These are phyloP conservation scores for Sebastolobus alascanus DNA, from an alignment of 2,797 vertebrate genomes.

Conservation along the genomic window DNA sequence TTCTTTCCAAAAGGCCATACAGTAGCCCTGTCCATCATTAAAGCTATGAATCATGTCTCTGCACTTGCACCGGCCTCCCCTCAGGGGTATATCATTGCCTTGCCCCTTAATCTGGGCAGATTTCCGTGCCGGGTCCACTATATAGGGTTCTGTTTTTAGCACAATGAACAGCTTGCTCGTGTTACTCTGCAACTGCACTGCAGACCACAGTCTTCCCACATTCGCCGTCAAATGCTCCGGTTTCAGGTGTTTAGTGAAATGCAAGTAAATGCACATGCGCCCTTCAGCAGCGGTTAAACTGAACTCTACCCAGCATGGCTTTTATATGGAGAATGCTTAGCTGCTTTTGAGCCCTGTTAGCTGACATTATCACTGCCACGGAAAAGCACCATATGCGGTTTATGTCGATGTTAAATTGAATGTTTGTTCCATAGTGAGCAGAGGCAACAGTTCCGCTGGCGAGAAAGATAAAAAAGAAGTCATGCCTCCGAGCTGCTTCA, in stretches of 20 bases:
- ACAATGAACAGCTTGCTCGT: slow-evolving; percentile 71
- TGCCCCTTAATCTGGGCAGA: slow-evolving; percentile 75
- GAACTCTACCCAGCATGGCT: slow-evolving; percentile 33
- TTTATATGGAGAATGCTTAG: slow-evolving; percentile 40
- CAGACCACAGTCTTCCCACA: slow-evolving; percentile 58
- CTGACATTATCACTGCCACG: slow-evolving; percentile 52
- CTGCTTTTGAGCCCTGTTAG: slow-evolving; percentile 30
- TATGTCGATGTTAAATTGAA: slow-evolving; percentile 64
- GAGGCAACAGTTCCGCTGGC: slow-evolving; percentile 45
- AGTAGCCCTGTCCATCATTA: slow-evolving; percentile 80
- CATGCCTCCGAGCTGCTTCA: slow-evolving; percentile 58
- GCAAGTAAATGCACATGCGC: slow-evolving; percentile 39
- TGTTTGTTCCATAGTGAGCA: slow-evolving; percentile 54
- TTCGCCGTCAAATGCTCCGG: slow-evolving; percentile 54
- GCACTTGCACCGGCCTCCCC: slow-evolving; percentile 48
- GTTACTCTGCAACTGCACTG: slow-evolving; percentile 60
- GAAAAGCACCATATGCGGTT: slow-evolving; percentile 54
- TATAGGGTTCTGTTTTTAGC: slow-evolving; percentile 74
- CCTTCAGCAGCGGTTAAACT: slow-evolving; percentile 43
- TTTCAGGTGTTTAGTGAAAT: slow-evolving; percentile 70
- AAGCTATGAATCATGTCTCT: slow-evolving; percentile 75
- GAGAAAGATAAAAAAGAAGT: slow-evolving; percentile 62
- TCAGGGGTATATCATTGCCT: slow-evolving; percentile 68
- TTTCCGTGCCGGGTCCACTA: slow-evolving; percentile 56
- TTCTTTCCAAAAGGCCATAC: slow-evolving; percentile 78